These are phyloP conservation scores for Eurypyga helias DNA, from an alignment of 2,113 vertebrate genomes.

Conservation along the genomic window DNA sequence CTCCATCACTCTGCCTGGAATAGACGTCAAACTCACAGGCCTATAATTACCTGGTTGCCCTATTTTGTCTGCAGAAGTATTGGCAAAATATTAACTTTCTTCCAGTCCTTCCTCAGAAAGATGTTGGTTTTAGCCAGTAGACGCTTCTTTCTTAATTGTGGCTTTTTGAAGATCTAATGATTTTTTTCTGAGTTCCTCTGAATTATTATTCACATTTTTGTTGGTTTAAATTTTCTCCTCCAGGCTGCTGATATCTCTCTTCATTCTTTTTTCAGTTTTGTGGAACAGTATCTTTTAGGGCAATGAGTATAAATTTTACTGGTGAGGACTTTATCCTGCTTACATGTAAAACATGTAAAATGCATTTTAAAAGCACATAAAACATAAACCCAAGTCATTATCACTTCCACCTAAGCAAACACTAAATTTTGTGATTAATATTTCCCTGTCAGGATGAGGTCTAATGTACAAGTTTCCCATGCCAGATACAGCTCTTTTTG, in stretches of 20 bases:
- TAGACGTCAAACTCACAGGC: neutral
- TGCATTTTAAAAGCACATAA: neutral
- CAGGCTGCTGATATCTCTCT: neutral
- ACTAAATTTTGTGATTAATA: slow-evolving; percentile 39
- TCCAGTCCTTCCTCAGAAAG: neutral
- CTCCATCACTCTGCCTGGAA: slow-evolving; percentile 50
- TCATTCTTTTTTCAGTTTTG: neutral
- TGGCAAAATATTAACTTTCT: slow-evolving; percentile 36
- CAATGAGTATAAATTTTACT: neutral
- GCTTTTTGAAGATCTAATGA: neutral
- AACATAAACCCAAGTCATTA: neutral
- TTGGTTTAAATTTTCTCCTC: slow-evolving; percentile 1
- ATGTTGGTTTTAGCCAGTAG: neutral
- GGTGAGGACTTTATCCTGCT: neutral
- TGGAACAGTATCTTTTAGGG: neutral
- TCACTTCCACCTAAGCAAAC: slow-evolving; percentile 38
- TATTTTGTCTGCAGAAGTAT: slow-evolving; percentile 32
- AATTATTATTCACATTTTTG: slow-evolving; percentile 9
- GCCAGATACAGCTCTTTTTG: slow-evolving; percentile 45
- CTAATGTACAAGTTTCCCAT: slow-evolving; percentile 58
- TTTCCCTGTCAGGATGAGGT: slow-evolving; percentile 11
- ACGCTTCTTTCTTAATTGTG: neutral
- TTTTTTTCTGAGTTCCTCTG: neutral
- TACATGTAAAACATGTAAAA: neutral
- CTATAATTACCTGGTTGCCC: slow-evolving; percentile 53